Percentiles rank a stretch among this genome's conserved stretches.
Evolutionary conservation across 2,797 vertebrate genomes (phyloP).

Genomic region (Siniperca scherzeri): DNA sequence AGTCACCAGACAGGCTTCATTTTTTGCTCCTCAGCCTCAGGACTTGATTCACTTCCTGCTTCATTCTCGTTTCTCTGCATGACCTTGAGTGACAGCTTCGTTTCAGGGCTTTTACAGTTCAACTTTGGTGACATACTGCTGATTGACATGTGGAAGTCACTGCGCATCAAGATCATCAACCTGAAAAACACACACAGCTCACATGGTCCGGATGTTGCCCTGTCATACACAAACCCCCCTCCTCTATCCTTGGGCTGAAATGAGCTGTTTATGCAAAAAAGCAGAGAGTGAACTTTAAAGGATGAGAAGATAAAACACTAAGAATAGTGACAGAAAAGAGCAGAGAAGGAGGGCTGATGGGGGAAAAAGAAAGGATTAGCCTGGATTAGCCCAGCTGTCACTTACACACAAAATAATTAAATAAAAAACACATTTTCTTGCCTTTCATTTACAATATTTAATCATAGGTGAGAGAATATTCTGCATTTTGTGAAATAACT

Average conservation of each 20-base stretch:
- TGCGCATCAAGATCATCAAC: conserved; percentile 73
- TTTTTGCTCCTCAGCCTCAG: conserved; percentile 4
- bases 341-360: background rate
- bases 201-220: conserved; percentile 38
- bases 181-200: conserved; percentile 25
- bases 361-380: background rate
- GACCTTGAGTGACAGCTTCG: conserved; percentile 59
- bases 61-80: conserved; percentile 45
- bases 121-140: conserved; percentile 61
- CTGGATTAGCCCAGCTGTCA: background rate
- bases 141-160: conserved; percentile 74
- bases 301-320: conserved; percentile 19
- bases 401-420: background rate
- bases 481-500: background rate
- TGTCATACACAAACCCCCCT: conserved; percentile 38
- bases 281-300: conserved; percentile 33
- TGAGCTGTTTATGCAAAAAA: conserved; percentile 33
- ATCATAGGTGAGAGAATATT: background rate
- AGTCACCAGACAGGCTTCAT: conserved; percentile 9
- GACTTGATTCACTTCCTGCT: conserved; percentile 62
- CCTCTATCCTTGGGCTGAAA: conserved; percentile 52
- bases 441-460: background rate
- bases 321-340: conserved; percentile 10
- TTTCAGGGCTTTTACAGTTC: conserved; percentile 67
- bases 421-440: background rate